Conservation (phyloP, 2,113 vertebrate species). For the Crotophaga sulcirostris region DNA sequence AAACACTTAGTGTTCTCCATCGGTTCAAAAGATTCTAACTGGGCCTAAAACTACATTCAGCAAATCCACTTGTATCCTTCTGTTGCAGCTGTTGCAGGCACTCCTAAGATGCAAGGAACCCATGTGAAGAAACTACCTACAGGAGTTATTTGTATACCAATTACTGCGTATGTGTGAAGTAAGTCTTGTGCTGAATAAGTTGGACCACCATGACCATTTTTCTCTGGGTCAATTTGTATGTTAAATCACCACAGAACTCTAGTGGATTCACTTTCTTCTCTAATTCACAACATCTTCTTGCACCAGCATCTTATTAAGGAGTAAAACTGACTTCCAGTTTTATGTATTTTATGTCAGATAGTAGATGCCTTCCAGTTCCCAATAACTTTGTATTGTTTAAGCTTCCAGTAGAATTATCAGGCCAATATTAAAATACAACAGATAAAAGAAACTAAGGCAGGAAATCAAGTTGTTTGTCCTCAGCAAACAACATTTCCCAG, state of each 20-base stretch:
- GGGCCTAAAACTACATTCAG: not conserved
- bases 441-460: not conserved
- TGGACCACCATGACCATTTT: not conserved
- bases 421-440: not conserved
- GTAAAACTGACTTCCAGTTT: not conserved
- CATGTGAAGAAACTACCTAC: not conserved
- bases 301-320: not conserved
- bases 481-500: not conserved
- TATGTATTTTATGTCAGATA: not conserved
- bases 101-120: not conserved
- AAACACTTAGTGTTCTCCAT: not conserved
- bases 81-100: not conserved
- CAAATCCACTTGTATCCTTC: slow-evolving; percentile 15
- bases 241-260: not conserved
- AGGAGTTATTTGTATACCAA: not conserved
- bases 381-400: not conserved
- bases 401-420: not conserved
- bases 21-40: not conserved
- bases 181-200: not conserved
- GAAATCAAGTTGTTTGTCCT: not conserved
- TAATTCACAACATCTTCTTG: not conserved
- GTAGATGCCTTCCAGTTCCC: not conserved
- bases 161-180: not conserved
- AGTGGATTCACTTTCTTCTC: not conserved
- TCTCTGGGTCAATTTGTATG: not conserved